phyloP scores from a whole-genome alignment of 1,140 invertebrate genomes.

The Drosophila subpulchrella region DNA sequence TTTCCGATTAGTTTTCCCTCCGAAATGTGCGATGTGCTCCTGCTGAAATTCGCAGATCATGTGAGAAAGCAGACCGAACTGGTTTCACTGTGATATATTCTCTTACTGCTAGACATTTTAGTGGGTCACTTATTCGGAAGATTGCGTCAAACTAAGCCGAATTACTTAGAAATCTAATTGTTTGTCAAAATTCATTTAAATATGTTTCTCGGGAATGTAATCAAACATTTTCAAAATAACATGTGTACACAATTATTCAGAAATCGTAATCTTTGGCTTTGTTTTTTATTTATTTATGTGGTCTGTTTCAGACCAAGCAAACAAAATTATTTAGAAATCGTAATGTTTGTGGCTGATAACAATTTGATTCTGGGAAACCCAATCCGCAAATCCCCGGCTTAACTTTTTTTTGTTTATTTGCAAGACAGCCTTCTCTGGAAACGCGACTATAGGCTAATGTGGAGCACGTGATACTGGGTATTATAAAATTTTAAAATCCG shows the following conservation, averaged over 20 bases:
- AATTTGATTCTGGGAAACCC: not conserved
- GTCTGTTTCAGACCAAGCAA: not conserved
- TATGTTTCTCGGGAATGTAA: not conserved
- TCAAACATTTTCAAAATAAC: not conserved
- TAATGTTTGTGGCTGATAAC: slow-evolving; percentile 11
- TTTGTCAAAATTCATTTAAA: not conserved
- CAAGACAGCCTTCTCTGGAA: slow-evolving; percentile 6
- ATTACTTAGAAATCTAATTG: not conserved
- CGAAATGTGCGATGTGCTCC: slow-evolving; percentile 22
- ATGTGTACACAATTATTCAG: not conserved
- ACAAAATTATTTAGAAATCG: not conserved
- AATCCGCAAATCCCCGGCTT: not conserved
- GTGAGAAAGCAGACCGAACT: slow-evolving; percentile 30
- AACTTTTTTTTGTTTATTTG: not conserved
- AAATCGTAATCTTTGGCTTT: not conserved
- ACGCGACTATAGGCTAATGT: slow-evolving; percentile 5
- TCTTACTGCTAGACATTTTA: not conserved
- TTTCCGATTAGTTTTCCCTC: slow-evolving; percentile 40
- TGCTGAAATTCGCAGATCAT: slow-evolving; percentile 21
- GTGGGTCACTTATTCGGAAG: slow-evolving; percentile 10
- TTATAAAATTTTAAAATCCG: slow-evolving; percentile 17
- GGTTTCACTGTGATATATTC: slow-evolving; percentile 9
- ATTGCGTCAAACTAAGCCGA: not conserved
- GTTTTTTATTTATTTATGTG: too few species aligned
- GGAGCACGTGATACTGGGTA: slow-evolving; percentile 17